Evolutionary conservation across 2,888 invertebrate species (phyloP).

Genomic region (Eupeodes latifasciatus): DNA sequence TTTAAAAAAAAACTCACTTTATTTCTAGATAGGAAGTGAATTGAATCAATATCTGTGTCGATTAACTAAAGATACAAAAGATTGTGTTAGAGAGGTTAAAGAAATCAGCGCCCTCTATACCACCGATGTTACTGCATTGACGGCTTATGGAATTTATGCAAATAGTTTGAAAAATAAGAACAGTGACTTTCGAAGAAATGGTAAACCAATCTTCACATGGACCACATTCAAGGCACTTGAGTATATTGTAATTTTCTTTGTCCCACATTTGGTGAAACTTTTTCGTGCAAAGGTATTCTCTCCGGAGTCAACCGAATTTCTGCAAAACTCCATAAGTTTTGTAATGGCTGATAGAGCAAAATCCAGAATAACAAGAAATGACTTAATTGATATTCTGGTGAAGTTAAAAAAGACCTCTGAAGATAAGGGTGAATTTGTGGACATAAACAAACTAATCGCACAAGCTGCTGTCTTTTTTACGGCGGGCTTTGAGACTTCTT

Average conservation of each 20-base stretch:
- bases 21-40: conserved; percentile 78
- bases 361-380: conserved; percentile 81
- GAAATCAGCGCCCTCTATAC: conserved; percentile 82
- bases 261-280: conserved; percentile 80
- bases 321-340: conserved; percentile 81
- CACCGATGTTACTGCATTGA: conserved; percentile 84
- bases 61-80: conserved; percentile 75
- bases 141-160: conserved; percentile 84
- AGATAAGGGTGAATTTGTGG: conserved; percentile 63
- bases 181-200: conserved; percentile 83
- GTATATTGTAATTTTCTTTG: conserved; percentile 80
- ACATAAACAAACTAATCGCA: conserved; percentile 81
- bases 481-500: conserved; percentile 83
- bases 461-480: conserved; percentile 79
- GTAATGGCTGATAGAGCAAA: conserved; percentile 81
- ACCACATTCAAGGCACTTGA: conserved; percentile 78
- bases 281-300: conserved; percentile 80
- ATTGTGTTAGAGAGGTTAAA: conserved; percentile 80
- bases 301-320: conserved; percentile 77
- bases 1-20: too few relatives aligned
- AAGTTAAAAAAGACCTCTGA: conserved; percentile 81
- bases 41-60: conserved; percentile 77
- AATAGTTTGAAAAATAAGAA: conserved; percentile 83
- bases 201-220: conserved; percentile 81
- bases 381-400: conserved; percentile 84